Conservation (phyloP, 2,113 vertebrate species). For the Neolamprologus hecqui region DNA sequence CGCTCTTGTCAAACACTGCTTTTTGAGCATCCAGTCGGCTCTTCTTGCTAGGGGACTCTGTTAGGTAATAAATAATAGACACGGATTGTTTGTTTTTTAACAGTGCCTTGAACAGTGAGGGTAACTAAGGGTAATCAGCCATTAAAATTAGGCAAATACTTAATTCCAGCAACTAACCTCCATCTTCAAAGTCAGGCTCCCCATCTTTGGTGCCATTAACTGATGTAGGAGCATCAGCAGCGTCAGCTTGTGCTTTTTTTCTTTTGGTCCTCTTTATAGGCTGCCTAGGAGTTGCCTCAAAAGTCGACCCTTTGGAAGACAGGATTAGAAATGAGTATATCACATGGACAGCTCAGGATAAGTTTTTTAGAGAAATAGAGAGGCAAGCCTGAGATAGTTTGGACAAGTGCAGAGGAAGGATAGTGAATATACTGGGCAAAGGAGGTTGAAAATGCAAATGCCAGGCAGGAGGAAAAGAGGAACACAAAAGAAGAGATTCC, state of each 20-base stretch:
- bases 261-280: slow-evolving; percentile 38
- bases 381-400: rapidly evolving
- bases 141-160: neutral
- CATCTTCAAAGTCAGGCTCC: slow-evolving; percentile 8
- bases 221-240: neutral
- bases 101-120: neutral
- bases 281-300: slow-evolving; percentile 19
- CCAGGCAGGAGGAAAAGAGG: neutral
- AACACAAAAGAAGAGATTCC: neutral
- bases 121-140: neutral
- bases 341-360: neutral
- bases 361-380: neutral
- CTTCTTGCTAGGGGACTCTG: slow-evolving; percentile 43
- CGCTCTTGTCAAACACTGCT: neutral
- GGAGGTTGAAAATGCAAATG: neutral
- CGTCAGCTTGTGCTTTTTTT: neutral
- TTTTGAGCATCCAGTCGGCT: neutral
- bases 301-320: neutral
- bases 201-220: slow-evolving; percentile 19
- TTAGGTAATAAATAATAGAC: neutral
- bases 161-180: neutral
- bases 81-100: neutral
- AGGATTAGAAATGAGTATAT: neutral
- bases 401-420: rapidly evolving
- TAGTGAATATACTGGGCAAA: neutral